Conservation (phyloP, 2,888 invertebrate genomes). For the Scotopteryx bipunctaria region DNA sequence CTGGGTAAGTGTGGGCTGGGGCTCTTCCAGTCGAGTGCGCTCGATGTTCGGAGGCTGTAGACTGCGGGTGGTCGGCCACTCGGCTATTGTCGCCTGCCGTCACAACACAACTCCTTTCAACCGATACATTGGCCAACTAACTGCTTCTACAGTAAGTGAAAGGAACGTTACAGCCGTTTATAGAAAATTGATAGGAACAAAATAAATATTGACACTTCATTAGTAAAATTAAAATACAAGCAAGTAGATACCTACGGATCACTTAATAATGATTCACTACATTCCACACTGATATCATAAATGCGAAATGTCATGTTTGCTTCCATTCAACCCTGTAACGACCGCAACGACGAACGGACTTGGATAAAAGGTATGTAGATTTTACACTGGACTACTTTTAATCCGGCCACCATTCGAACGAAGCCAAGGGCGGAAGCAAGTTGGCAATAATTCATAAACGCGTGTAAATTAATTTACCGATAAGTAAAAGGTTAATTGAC, state of each 20-base stretch:
- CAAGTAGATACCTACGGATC: too few species aligned
- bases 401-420: too few species aligned
- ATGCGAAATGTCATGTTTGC: too few species aligned
- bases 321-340: too few species aligned
- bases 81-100: slow-evolving; percentile 56
- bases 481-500: slow-evolving; percentile 6
- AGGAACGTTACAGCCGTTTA: background rate
- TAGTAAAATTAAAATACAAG: too few species aligned
- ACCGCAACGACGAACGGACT: too few species aligned
- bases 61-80: slow-evolving; percentile 69
- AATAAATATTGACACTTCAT: too few species aligned
- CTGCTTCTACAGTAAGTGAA: background rate
- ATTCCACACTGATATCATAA: too few species aligned
- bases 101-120: slow-evolving; percentile 58
- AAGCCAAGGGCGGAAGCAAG: too few species aligned
- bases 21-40: slow-evolving; percentile 67
- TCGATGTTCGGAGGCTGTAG: slow-evolving; percentile 46
- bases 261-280: too few species aligned
- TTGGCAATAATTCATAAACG: background rate
- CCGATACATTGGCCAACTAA: slow-evolving; percentile 18
- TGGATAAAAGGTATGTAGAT: too few species aligned
- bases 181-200: background rate
- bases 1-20: slow-evolving; percentile 50
- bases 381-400: too few species aligned
- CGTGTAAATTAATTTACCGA: background rate